These are phyloP conservation scores for Sebastes nivosus DNA, from an alignment of 2,797 vertebrate species.

Conservation along the genomic window DNA sequence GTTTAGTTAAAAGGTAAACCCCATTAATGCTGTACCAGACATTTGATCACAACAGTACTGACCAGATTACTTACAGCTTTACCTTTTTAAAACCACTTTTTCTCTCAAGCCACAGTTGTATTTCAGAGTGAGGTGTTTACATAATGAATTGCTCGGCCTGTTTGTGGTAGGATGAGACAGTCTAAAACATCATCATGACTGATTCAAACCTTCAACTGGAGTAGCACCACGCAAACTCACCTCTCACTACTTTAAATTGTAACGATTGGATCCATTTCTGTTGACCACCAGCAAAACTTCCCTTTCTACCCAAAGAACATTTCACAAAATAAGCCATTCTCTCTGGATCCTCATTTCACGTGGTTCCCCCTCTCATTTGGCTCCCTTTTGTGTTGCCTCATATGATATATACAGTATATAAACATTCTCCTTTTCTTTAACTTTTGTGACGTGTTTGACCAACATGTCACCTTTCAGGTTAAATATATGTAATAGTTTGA, in stretches of 20 bases:
- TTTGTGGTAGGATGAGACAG: background rate
- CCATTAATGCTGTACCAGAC: conserved; percentile 21
- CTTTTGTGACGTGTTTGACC: background rate
- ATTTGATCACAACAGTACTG: background rate
- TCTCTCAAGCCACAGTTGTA: conserved; percentile 19
- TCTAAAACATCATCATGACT: background rate
- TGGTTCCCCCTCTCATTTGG: background rate
- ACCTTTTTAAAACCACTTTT: background rate
- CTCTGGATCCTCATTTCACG: background rate
- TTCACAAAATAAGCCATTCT: background rate
- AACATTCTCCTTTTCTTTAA: no score
- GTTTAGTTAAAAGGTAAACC: background rate
- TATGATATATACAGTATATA: background rate
- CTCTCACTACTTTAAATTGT: background rate
- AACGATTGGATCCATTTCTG: background rate
- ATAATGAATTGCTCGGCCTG: background rate
- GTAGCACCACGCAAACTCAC: background rate
- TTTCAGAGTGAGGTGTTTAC: conserved; percentile 36
- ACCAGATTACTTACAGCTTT: conserved; percentile 7
- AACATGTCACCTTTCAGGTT: background rate
- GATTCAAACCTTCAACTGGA: conserved; percentile 14
- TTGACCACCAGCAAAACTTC: conserved; percentile 11
- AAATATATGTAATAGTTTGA: conserved; percentile 13
- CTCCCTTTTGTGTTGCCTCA: background rate
- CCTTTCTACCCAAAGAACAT: conserved; percentile 1